Evolutionary conservation across 1,140 invertebrate genomes (phyloP), one percentile per base, ranked within the genome.

Genomic region (Caenorhabditis inopinata): DNA sequence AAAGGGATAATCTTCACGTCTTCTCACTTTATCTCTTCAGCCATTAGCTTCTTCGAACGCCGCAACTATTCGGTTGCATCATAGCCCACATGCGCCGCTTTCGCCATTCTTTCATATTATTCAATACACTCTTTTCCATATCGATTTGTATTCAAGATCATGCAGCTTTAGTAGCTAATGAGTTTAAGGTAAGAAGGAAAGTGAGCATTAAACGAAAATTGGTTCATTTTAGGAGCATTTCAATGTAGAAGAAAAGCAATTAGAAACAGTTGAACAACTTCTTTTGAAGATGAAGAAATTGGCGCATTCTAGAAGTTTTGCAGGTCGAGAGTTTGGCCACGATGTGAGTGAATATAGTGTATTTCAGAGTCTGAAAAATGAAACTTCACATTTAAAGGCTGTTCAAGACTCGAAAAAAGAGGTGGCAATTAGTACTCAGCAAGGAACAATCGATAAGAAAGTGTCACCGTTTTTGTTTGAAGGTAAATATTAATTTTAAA

Each of bases 391-490:
- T n/a, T 77, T 82, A 74, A 35, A 83, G 82, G 80, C 79, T 9
- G 82, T 62, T 5, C 58, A 77, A 68, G 82, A 83, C 46, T 35
- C 42, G 3, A 73, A 77, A 9, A 83, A 80, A 48, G 49, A 62
- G 14, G 82, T 83, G 1, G 45, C 78, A 25, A 83, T 83, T 47
- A 80, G 76, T 74, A 35, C 29, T 16, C 53, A 46, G 12, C 83
- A 83, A 27, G 77, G 77, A 14, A 53, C 32, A 25, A 75, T 82
- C 1, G 46, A 73, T 5, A 75, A 74, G 27, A 53, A 45, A 27
- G 42, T 83, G 3, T 46, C 38, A n/a, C 83, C 81, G 6, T 83
- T 79, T 75, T 74, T 83, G 45, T 83, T 78, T 49, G 83, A 83
- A 80, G 83, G 83, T 83, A 38, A 32, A 25, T 27, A 21, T 29